Conservation (phyloP, 92 coral and sea anemone species). For the Epizoanthus illoricatus region DNA sequence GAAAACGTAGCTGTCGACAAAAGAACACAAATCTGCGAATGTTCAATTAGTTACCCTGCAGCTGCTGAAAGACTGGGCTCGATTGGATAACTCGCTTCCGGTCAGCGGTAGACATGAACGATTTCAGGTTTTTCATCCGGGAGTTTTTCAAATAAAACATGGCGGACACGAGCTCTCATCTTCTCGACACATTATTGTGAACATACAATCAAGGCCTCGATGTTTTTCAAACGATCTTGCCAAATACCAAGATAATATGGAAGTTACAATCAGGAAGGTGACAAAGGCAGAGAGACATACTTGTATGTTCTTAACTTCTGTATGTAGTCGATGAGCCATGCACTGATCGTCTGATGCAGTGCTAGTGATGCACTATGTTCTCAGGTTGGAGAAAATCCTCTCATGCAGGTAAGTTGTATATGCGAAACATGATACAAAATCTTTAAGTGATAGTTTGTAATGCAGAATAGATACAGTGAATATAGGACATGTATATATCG, state of each 20-base stretch:
- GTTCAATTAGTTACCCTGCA: background rate
- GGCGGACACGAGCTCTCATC: background rate
- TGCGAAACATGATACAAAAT: no score
- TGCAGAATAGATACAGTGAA: no score
- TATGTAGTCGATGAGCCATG: no score
- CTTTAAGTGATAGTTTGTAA: no score
- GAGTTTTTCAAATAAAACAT: slow-evolving; percentile 1
- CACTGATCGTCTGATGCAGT: no score
- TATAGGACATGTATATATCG: no score
- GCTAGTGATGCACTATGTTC: slow-evolving; percentile 48
- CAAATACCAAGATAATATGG: no score
- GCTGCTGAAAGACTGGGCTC: slow-evolving; percentile 16
- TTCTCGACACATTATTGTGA: background rate
- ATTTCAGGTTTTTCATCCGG: slow-evolving; percentile 21
- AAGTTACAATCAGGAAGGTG: no score
- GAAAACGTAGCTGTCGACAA: background rate
- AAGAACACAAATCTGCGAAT: background rate
- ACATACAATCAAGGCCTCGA: background rate
- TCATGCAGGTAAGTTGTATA: slow-evolving; percentile 8
- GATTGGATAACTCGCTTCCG: background rate
- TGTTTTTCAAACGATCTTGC: no score
- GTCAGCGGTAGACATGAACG: slow-evolving; percentile 15
- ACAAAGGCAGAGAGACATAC: no score
- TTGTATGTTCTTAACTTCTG: no score
- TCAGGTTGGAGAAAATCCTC: slow-evolving; percentile 58